Conservation (phyloP, 1,140 invertebrate genomes). For the Penaeus japonicus region DNA sequence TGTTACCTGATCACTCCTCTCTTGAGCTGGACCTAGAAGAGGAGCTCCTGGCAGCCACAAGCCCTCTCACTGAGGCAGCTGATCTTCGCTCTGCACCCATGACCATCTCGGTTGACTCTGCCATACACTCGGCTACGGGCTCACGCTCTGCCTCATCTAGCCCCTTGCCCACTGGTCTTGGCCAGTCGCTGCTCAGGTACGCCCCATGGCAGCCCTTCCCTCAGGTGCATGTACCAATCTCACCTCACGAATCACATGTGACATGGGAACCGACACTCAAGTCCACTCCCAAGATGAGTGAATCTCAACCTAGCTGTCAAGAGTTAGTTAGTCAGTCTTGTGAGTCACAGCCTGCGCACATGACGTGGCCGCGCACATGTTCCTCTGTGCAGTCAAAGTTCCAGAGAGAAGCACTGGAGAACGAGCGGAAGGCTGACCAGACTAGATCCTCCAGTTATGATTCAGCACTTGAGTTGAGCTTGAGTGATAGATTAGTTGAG, state of each 20-base stretch:
- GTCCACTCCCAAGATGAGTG: constrained; percentile 21
- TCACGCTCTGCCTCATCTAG: constrained; percentile 57
- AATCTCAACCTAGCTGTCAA: background rate
- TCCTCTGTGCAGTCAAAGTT: background rate
- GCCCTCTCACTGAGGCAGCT: background rate
- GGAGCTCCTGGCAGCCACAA: constrained; percentile 40
- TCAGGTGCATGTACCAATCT: constrained; percentile 42
- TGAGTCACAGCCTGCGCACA: background rate
- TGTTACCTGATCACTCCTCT: constrained; percentile 58
- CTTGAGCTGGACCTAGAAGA: constrained; percentile 57
- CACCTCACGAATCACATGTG: constrained; percentile 1
- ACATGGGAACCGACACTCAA: constrained; percentile 16
- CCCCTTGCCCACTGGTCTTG: constrained; percentile 41
- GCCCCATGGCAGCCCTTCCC: constrained; percentile 30
- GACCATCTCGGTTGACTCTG: constrained; percentile 56
- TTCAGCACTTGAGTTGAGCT: constrained; percentile 32
- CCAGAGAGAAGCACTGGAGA: background rate
- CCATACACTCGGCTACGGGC: constrained; percentile 57
- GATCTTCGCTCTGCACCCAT: constrained; percentile 45
- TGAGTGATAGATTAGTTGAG: constrained; percentile 47
- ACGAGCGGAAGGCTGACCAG: background rate
- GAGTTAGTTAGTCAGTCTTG: background rate
- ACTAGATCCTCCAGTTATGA: constrained; percentile 24
- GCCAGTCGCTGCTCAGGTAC: constrained; percentile 55
- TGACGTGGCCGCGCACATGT: background rate